Base-by-base conservation (phyloP, 2,888 invertebrate species). In the Tipula confusa region DNA sequence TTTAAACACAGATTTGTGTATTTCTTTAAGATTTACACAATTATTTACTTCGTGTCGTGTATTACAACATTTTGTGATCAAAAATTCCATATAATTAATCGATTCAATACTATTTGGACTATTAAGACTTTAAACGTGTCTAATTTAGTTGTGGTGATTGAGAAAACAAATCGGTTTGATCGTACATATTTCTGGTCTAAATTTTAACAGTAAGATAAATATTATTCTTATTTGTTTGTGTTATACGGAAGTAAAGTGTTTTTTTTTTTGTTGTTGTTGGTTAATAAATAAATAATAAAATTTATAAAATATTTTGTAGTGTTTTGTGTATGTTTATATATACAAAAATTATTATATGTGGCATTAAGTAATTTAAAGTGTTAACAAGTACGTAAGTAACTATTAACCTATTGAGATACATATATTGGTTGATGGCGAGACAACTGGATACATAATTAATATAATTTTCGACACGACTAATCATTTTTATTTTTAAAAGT, bases 71-170 rank as follows among this genome's bases (percentile, higher is more conserved):
- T n/a, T 64, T 18, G 64, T 24, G 64, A 64, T 64, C 64, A 9
- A 64, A n/a, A 64, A 9, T 9, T 64, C 64, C 24, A 64, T 24
- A 64, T 24, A 64, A 64, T 64, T 64, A 64, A 64, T 64, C 43
- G 7, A 43, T 15, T 43, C 18, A 43, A 36, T 9, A 36, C 36
- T 36, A 36, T 36, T 36, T 36, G 36, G 7, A 15, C 15, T 43
- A 64, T 64, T 64, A 64, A 64, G 64, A 64, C 24, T 18, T 64
- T 64, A 9, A 64, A 64, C 18, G 24, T 9, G 2, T 9, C 6
- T 64, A 64, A 64, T 64, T 64, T 64, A 64, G 64, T 64, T 64
- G 64, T 24, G 64, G 64, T 64, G 64, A 64, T 64, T 64, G 64
- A 64, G 64, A 64, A 64, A 64, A 64, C 9, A 1, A 24, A 64